These are phyloP conservation scores for Iphiclides podalirius DNA, from an alignment of 2,888 invertebrate genomes.

Conservation along the genomic window DNA sequence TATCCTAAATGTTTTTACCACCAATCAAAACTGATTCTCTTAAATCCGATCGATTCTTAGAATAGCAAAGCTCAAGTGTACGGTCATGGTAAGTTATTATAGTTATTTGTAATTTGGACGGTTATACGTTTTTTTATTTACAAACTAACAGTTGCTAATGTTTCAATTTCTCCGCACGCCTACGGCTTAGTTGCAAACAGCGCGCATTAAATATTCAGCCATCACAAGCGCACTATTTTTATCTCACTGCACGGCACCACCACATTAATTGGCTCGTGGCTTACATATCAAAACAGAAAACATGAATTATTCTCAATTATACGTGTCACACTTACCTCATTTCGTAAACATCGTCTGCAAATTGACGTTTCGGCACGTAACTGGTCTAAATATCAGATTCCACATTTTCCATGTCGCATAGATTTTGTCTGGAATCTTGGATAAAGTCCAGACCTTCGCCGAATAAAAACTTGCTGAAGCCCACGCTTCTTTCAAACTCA, in stretches of 20 bases:
- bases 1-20: too few species aligned
- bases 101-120: too few species aligned
- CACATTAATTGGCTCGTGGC: slow-evolving; percentile 6
- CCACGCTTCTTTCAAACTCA: slow-evolving; percentile 12
- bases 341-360: slow-evolving; percentile 1
- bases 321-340: slow-evolving; percentile 1
- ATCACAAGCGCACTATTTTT: slow-evolving; percentile 3
- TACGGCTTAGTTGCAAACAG: too few species aligned
- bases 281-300: slow-evolving; percentile 9
- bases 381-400: slow-evolving; percentile 5
- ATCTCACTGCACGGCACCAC: not conserved
- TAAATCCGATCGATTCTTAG: too few species aligned
- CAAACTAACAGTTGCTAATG: too few species aligned
- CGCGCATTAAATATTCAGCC: not conserved
- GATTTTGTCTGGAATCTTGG: slow-evolving; percentile 43
- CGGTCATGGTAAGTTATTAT: too few species aligned
- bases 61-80: too few species aligned
- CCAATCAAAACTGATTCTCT: too few species aligned
- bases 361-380: slow-evolving; percentile 2
- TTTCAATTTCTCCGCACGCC: too few species aligned
- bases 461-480: slow-evolving; percentile 35
- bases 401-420: slow-evolving; percentile 23
- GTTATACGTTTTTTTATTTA: too few species aligned
- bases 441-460: slow-evolving; percentile 42
- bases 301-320: slow-evolving; percentile 5